Percentiles rank a stretch among this genome's conserved stretches.
Evolutionary conservation across 1,140 invertebrate species (phyloP).

Genomic region (Drosophila hydei): DNA sequence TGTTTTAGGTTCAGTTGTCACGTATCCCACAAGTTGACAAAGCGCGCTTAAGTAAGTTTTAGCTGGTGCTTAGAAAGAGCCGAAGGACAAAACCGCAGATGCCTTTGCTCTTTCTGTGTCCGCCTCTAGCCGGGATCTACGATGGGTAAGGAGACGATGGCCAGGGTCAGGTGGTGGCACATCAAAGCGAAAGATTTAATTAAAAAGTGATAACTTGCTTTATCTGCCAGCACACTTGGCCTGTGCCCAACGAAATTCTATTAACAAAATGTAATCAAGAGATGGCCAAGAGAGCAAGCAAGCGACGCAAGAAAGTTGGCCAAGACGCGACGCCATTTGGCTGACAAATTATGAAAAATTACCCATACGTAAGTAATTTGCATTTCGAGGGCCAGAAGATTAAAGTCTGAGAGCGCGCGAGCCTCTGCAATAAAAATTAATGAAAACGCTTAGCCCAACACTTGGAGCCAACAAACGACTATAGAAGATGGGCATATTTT

Average conservation of each 20-base stretch:
- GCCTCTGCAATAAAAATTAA: not conserved
- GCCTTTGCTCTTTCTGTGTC: not conserved
- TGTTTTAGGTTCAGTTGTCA: constrained; percentile 4
- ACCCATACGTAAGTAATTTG: constrained; percentile 76
- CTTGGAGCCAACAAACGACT: not conserved
- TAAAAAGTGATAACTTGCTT: constrained; percentile 75
- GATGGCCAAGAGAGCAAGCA: constrained; percentile 9
- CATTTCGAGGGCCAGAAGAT: constrained; percentile 48
- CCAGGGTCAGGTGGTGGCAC: constrained; percentile 12
- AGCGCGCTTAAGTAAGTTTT: constrained; percentile 10
- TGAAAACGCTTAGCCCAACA: constrained; percentile 1
- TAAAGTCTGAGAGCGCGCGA: constrained; percentile 15
- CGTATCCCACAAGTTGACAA: constrained; percentile 13
- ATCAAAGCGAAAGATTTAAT: constrained; percentile 76
- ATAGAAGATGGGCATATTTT: too few species aligned
- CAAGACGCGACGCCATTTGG: constrained; percentile 25
- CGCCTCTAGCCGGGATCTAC: not conserved
- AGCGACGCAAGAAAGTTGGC: constrained; percentile 5
- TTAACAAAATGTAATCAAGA: constrained; percentile 72
- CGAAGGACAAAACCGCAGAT: constrained; percentile 18
- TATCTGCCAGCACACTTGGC: constrained; percentile 42
- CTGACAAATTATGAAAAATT: constrained; percentile 59
- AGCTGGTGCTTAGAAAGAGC: not conserved
- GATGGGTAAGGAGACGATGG: not conserved
- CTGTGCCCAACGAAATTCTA: constrained; percentile 56